Conservation (phyloP, 2,113 vertebrate species). For the Ginglymostoma cirratum region DNA sequence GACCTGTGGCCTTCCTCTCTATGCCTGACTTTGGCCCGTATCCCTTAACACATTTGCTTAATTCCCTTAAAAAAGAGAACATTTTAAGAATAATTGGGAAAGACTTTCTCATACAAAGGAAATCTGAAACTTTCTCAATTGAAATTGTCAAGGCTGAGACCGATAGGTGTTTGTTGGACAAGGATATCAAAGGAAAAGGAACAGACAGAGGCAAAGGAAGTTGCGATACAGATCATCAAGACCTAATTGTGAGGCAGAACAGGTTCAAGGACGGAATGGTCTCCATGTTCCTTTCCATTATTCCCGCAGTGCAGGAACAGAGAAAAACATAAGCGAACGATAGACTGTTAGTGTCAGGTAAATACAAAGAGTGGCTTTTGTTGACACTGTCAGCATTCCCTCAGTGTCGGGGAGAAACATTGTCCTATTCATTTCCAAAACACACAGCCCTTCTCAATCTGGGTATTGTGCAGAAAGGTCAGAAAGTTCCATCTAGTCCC, state of each 20-base stretch:
- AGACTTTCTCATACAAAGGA: neutral
- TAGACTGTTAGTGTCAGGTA: neutral
- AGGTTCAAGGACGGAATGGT: neutral
- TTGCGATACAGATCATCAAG: neutral
- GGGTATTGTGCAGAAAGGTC: neutral
- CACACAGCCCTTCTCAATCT: constrained; percentile 5
- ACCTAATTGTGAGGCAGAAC: neutral
- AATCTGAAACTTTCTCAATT: neutral
- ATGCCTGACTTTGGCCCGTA: too few relatives aligned
- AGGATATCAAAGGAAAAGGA: neutral
- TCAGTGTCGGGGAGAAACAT: neutral
- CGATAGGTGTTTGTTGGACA: neutral
- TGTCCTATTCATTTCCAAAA: constrained; percentile 12
- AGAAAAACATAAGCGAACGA: neutral
- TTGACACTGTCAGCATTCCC: neutral
- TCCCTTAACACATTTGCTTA: too few relatives aligned
- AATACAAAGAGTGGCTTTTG: neutral
- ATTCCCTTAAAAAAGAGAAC: neutral
- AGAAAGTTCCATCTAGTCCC: neutral
- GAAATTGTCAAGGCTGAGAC: neutral
- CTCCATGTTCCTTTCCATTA: neutral
- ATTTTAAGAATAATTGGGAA: neutral
- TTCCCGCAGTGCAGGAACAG: neutral
- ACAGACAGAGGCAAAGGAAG: neutral
- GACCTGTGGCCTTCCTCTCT: too few relatives aligned